Conservation (phyloP, 1,140 invertebrate species). For the Polypedilum pembai region DNA sequence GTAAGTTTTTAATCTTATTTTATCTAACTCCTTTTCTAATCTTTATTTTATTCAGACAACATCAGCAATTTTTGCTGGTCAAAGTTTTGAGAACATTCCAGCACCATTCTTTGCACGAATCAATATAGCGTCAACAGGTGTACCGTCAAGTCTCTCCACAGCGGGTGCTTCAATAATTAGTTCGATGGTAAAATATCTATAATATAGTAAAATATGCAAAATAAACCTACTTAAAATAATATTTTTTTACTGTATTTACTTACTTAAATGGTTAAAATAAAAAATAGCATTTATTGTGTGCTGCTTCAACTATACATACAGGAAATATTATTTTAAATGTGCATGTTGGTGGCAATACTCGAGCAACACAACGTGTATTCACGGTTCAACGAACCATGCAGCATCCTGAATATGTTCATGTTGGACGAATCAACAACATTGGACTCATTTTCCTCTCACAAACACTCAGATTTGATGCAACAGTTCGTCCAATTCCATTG, state of each 20-base stretch:
- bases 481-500: neutral
- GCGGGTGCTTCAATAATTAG: neutral
- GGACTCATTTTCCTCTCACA: neutral
- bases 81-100: neutral
- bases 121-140: neutral
- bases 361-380: neutral
- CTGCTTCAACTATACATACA: neutral
- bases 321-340: neutral
- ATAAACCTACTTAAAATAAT: no score
- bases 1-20: neutral
- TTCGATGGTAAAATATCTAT: no score
- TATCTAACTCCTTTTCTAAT: neutral
- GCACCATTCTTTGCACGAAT: neutral
- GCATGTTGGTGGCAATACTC: neutral
- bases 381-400: neutral
- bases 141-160: neutral
- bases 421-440: neutral
- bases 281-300: no score
- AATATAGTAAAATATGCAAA: no score
- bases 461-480: neutral
- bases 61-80: constrained; percentile 10
- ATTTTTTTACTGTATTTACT: no score
- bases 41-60: neutral
- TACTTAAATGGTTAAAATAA: no score
- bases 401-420: neutral